Conservation (phyloP, 2,797 vertebrate genomes). For the Carcharodon carcharias region DNA sequence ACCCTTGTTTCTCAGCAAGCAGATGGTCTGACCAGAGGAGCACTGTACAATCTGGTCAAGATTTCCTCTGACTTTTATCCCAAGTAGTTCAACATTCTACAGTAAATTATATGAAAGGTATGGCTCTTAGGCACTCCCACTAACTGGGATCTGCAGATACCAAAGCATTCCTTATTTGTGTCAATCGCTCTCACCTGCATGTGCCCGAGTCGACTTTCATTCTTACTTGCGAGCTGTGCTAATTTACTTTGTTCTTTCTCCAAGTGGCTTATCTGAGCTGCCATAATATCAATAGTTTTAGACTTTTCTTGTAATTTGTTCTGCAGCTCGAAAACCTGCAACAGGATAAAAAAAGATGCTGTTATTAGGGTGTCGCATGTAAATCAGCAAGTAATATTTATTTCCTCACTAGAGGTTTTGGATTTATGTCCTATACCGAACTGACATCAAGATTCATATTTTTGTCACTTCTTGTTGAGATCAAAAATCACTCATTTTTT, state of each 20-base stretch:
- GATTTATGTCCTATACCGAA: background rate
- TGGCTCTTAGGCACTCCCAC: background rate
- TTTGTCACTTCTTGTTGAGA: background rate
- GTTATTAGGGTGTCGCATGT: background rate
- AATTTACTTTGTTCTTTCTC: conserved; percentile 69
- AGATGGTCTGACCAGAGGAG: background rate
- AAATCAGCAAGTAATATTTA: background rate
- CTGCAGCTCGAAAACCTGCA: conserved; percentile 65
- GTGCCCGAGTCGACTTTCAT: conserved; percentile 68
- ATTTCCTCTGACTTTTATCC: background rate
- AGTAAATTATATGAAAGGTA: background rate
- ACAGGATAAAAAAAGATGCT: conserved; percentile 40
- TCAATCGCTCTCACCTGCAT: conserved; percentile 57
- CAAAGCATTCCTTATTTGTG: conserved; percentile 42
- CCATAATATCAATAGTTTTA: conserved; percentile 68
- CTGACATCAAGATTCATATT: background rate
- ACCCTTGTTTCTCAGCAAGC: background rate
- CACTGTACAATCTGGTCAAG: background rate
- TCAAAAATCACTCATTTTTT: background rate
- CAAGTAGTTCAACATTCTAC: background rate
- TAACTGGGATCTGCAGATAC: background rate
- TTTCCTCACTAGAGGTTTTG: background rate
- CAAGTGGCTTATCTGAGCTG: conserved; percentile 70
- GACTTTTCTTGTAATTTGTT: conserved; percentile 70
- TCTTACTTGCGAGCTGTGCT: conserved; percentile 67